Evolutionary conservation across 2,888 invertebrate species (phyloP), one percentile per base, ranked within the genome.

Genomic region (Netelia inedita): DNA sequence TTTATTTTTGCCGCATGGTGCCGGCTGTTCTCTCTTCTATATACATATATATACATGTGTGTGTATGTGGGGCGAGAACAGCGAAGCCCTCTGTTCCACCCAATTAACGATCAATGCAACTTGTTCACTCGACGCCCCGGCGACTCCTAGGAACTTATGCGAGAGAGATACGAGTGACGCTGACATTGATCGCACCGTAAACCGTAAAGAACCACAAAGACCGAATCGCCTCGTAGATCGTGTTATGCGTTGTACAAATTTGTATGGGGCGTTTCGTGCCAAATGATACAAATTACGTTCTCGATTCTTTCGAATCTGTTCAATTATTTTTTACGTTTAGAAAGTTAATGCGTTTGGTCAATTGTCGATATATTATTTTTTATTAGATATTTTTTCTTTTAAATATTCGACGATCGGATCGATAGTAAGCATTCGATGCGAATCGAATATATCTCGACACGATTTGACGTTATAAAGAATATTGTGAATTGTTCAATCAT

Each of bases 41-140:
- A 65, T 50, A 53, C 14, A 53, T 53, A n/a, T n/a, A n/a, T 28
- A 28, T 28, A 28, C 3, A 3, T 28, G 9, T 50, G n/a, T 61
- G 41, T 55, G 16, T 55, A 76, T 50, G 53, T 66, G 28, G 73
- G 11, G 11, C 55, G 43, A 53, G 50, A 84, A 84, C 80, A 84
- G 65, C 75, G 63, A 65, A 72, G 72, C 78, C 63, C 81, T 81
- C 84, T 79, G 84, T 85, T 85, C 81, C 78, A 81, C 81, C 84
- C 84, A 85, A 85, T 85, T 85, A 85, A 85, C 78, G 81, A 85
- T 85, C 84, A 81, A 85, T 85, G 81, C 78, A 78, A 81, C 81
- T 85, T 78, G 84, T 84, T 84, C 84, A 69, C 76, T 76, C 80
- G 83, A 76, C 76, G 74, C 80, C 68, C 65, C 71, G 46, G 73